Base-by-base conservation (phyloP, 2,113 vertebrate genomes). In the Anser cygnoides region DNA sequence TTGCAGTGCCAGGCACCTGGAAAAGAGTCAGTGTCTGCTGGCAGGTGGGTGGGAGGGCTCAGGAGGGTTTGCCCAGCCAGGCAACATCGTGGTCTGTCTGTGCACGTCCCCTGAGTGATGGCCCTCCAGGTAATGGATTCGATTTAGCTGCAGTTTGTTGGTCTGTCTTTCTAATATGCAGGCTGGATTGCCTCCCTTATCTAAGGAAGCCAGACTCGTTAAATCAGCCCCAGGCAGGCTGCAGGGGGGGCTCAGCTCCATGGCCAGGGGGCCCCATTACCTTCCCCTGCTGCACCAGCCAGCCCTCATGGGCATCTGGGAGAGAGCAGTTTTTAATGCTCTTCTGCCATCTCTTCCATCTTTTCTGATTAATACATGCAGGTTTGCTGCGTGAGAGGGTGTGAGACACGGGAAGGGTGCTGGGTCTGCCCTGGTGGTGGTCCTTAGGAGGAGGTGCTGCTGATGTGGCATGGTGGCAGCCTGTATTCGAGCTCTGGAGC, bases 191-290 rank as follows among this genome's bases (percentile, higher is more conserved):
- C 9, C 12, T 31, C 49, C 41, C 26, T 49, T 59, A 49, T 26
- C 62, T 55, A 41, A 25, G 37, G 19, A 22, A n/a, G 18, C 11
- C 57, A 37, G 50, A 29, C 37, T n/a, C 26, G 15, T 52, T 21
- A 44, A 50, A 76, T 43, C 55, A 44, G 43, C 55, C 23, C 29
- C 23, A 5, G 18, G 49, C 5, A 13, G 52, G 35, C 1, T 1
- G n/a, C 2, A 10, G 12, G 2, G 13, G 13, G 50, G 31, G 14
- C 50, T 15, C 13, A 76, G 43, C 26, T 52, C 25, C 33, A 14
- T 43, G 67, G 6, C 28, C 0, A 1, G 12, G 10, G 14, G 63
- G 18, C 3, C 17, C 1, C 6, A 5, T 57, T 3, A 3, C 22
- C 31, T 46, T 65, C 70, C 11, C 7, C 4, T 16, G 16, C 13